phyloP scores from a whole-genome alignment of 2,113 vertebrate genomes.

The Pantherophis guttatus region DNA sequence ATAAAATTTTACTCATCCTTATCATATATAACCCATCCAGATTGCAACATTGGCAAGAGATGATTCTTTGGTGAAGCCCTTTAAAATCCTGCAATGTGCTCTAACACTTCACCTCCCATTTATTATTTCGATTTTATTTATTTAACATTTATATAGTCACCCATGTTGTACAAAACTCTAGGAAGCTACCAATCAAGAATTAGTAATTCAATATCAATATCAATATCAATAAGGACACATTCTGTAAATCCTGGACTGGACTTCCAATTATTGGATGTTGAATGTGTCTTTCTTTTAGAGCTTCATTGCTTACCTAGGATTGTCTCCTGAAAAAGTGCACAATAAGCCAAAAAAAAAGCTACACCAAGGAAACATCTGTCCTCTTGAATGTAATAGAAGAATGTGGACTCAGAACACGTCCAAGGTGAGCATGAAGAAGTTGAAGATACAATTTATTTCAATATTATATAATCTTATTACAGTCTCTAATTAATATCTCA shows the following conservation, averaged over 20 bases:
- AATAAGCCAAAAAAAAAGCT: neutral
- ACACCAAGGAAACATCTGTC: neutral
- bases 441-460: neutral
- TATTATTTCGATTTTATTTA: too few relatives aligned
- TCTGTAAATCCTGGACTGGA: neutral
- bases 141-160: too few relatives aligned
- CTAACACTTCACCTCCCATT: neutral
- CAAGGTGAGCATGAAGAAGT: neutral
- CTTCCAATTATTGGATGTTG: neutral
- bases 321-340: neutral
- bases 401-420: neutral
- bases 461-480: neutral
- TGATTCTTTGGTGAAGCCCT: neutral
- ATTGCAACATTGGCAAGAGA: neutral
- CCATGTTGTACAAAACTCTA: too few relatives aligned
- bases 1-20: too few relatives aligned
- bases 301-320: neutral
- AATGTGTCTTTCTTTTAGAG: neutral
- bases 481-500: neutral
- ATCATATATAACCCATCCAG: neutral
- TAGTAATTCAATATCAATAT: too few relatives aligned
- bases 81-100: neutral
- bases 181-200: too few relatives aligned
- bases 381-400: neutral
- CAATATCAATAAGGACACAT: too few relatives aligned